Evolutionary conservation across 2,888 invertebrate species (phyloP).

Genomic region (Drosophila anceps): DNA sequence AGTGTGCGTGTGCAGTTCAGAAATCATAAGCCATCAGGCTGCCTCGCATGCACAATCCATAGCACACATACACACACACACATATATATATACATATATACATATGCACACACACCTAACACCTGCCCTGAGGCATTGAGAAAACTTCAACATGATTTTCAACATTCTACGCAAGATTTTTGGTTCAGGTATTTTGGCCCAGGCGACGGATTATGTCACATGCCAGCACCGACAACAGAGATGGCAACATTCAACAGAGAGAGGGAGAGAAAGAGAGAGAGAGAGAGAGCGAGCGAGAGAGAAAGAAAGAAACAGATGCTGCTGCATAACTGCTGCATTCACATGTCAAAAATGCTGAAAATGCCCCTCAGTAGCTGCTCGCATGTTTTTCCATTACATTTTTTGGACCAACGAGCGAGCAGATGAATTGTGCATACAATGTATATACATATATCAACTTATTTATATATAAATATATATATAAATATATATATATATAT

Average conservation of each 20-base stretch:
- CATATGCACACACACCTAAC: slow-evolving; percentile 18
- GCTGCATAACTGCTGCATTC: slow-evolving; percentile 39
- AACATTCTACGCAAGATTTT: slow-evolving; percentile 68
- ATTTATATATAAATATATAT: slow-evolving; percentile 20
- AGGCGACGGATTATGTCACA: slow-evolving; percentile 76
- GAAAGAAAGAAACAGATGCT: slow-evolving; percentile 16
- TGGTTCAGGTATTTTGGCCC: slow-evolving; percentile 67
- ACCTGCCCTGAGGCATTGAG: slow-evolving; percentile 53
- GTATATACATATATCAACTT: slow-evolving; percentile 13
- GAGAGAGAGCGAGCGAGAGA: slow-evolving; percentile 8
- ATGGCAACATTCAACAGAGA: slow-evolving; percentile 33
- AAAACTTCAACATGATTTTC: slow-evolving; percentile 75
- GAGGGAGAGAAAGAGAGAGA: slow-evolving; percentile 1
- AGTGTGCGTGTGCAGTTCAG: slow-evolving; percentile 18
- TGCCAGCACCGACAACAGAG: slow-evolving; percentile 53
- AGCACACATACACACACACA: slow-evolving; percentile 9
- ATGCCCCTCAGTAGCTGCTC: slow-evolving; percentile 30
- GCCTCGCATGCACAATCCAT: slow-evolving; percentile 12
- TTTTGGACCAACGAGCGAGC: slow-evolving; percentile 50
- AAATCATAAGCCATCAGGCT: slow-evolving; percentile 63
- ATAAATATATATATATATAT: slow-evolving; percentile 5
- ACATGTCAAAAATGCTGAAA: slow-evolving; percentile 52
- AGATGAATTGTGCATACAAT: slow-evolving; percentile 21
- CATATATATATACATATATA: not conserved
- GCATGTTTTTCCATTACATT: slow-evolving; percentile 46